These are phyloP conservation scores for Chymomyza costata DNA, from an alignment of 1,140 invertebrate species.

Conservation along the genomic window DNA sequence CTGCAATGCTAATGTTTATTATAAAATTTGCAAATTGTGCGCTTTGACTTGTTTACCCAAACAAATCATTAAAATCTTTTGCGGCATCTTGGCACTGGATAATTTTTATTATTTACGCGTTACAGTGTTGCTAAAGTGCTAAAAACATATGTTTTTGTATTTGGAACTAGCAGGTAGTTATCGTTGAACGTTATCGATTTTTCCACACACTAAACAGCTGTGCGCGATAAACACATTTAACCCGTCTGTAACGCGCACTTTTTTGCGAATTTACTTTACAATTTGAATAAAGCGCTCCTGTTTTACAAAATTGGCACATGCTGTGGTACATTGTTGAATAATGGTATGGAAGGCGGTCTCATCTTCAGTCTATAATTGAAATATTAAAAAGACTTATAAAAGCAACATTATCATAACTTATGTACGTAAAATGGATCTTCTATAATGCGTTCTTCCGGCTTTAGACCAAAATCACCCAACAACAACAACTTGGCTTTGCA, in stretches of 20 bases:
- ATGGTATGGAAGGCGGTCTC: slow-evolving; percentile 82
- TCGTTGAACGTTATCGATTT: slow-evolving; percentile 4
- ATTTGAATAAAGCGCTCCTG: slow-evolving; percentile 51
- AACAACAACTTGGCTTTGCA: slow-evolving; percentile 83
- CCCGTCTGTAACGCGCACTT: slow-evolving; percentile 4
- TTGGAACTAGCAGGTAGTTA: not conserved
- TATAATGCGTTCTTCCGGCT: slow-evolving; percentile 83
- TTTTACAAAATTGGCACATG: slow-evolving; percentile 81
- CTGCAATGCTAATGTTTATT: slow-evolving; percentile 72
- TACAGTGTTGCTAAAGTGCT: not conserved
- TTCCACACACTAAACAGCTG: slow-evolving; percentile 2
- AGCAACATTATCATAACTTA: not conserved
- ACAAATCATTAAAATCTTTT: slow-evolving; percentile 77
- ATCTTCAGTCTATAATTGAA: slow-evolving; percentile 77
- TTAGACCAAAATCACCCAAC: slow-evolving; percentile 84
- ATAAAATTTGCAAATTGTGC: not conserved
- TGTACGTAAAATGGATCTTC: slow-evolving; percentile 90
- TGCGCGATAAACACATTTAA: slow-evolving; percentile 24
- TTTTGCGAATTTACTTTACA: slow-evolving; percentile 3
- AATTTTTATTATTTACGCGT: not conserved
- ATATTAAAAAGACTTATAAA: not conserved
- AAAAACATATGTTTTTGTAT: slow-evolving; percentile 11
- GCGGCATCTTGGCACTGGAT: slow-evolving; percentile 29
- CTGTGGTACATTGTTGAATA: slow-evolving; percentile 82
- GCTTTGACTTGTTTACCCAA: slow-evolving; percentile 76